Evolutionary conservation across 2,797 vertebrate species (phyloP).

Genomic region (Gephyroberyx darwinii): DNA sequence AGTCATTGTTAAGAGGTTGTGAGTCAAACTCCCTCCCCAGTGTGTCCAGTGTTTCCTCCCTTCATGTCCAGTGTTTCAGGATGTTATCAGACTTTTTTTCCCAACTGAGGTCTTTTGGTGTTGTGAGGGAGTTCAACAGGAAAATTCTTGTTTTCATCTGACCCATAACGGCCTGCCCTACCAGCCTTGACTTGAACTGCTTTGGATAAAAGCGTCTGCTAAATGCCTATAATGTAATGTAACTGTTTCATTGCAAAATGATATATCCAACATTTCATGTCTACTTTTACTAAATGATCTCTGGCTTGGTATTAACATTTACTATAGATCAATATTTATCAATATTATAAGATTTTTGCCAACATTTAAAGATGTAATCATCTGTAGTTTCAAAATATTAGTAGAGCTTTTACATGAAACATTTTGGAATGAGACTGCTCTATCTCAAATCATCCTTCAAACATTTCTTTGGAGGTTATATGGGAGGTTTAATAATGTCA

Average conservation of each 20-base stretch:
- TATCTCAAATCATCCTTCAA: background rate
- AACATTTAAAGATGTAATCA: no score
- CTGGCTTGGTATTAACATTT: background rate
- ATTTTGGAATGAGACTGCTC: background rate
- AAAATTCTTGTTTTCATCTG: slow-evolving; percentile 23
- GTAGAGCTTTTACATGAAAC: background rate
- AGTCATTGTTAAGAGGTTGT: background rate
- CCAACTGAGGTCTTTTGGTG: slow-evolving; percentile 6
- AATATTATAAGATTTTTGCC: no score
- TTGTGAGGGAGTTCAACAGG: slow-evolving; percentile 9
- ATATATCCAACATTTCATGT: slow-evolving; percentile 1
- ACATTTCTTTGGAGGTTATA: background rate
- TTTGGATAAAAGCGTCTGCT: no score
- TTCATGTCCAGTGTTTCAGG: slow-evolving; percentile 4
- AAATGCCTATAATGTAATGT: no score
- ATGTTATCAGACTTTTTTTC: slow-evolving; percentile 23
- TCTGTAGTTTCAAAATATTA: no score
- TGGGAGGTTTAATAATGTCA: background rate
- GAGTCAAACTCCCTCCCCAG: background rate
- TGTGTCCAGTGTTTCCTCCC: no score
- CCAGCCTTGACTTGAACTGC: no score
- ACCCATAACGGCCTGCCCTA: background rate
- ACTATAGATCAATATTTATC: no score
- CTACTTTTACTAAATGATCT: background rate
- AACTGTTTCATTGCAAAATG: background rate